Evolutionary conservation across 1,140 invertebrate species (phyloP).

Genomic region (Drosophila subpulchrella): DNA sequence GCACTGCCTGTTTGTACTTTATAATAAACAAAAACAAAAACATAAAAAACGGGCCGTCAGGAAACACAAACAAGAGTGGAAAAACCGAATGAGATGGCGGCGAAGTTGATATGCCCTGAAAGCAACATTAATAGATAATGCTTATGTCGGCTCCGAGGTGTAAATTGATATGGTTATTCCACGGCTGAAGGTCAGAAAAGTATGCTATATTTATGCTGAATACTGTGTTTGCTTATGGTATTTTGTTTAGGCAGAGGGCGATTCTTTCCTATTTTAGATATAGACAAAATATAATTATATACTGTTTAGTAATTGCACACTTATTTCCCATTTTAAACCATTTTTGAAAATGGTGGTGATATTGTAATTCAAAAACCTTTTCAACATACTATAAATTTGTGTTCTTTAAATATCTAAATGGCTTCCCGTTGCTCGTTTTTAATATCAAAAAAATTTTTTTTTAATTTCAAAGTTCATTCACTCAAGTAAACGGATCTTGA

Average conservation of each 20-base stretch:
- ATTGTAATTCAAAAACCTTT: too few species aligned
- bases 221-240: background rate
- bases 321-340: background rate
- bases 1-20: constrained; percentile 34
- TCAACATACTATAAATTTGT: too few species aligned
- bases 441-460: too few species aligned
- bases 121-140: constrained; percentile 37
- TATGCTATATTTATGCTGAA: constrained; percentile 30
- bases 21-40: constrained; percentile 62
- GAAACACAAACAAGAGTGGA: constrained; percentile 31
- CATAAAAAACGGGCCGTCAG: constrained; percentile 26
- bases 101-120: constrained; percentile 41
- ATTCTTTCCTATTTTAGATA: background rate
- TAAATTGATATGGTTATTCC: constrained; percentile 36
- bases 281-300: too few species aligned
- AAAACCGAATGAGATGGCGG: constrained; percentile 4
- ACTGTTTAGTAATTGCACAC: too few species aligned
- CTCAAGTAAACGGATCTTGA: background rate
- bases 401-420: too few species aligned
- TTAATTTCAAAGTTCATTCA: background rate
- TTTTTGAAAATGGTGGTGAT: background rate
- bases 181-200: constrained; percentile 28
- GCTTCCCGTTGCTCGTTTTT: too few species aligned
- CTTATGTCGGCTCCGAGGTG: constrained; percentile 19
- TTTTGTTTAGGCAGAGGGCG: background rate